These are phyloP conservation scores for Acanthoscelides obtectus DNA, from an alignment of 2,888 invertebrate genomes.

Conservation along the genomic window DNA sequence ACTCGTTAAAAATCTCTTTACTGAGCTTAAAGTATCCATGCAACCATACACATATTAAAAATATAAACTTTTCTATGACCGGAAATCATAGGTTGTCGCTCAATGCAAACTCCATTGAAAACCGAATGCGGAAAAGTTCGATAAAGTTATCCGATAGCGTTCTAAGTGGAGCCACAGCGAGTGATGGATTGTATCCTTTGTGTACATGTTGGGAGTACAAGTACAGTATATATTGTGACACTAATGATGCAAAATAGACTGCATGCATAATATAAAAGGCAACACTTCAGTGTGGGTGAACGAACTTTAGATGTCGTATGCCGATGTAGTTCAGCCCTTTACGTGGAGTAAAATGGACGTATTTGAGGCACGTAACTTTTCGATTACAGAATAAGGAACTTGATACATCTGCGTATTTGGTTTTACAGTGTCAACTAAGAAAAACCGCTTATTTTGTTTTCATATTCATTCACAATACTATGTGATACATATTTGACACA, in stretches of 20 bases:
- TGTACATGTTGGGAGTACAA: background rate
- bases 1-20: background rate
- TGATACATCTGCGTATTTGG: too few species aligned
- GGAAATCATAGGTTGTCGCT: background rate
- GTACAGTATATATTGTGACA: background rate
- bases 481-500: too few species aligned
- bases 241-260: background rate
- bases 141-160: background rate
- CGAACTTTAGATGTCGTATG: background rate
- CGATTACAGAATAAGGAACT: too few species aligned
- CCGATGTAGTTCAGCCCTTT: too few species aligned
- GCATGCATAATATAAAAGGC: background rate
- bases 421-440: too few species aligned
- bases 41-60: background rate
- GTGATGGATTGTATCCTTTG: background rate
- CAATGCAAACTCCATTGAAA: background rate
- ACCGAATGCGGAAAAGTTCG: background rate
- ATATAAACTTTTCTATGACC: background rate
- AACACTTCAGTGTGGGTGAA: background rate
- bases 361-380: too few species aligned
- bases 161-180: background rate
- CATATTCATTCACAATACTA: too few species aligned
- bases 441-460: too few species aligned
- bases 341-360: too few species aligned
- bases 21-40: background rate